Percentiles rank a stretch among this genome's conserved stretches.
phyloP scores from a whole-genome alignment of 2,888 invertebrate genomes.

The Cheiracanthium punctorium region DNA sequence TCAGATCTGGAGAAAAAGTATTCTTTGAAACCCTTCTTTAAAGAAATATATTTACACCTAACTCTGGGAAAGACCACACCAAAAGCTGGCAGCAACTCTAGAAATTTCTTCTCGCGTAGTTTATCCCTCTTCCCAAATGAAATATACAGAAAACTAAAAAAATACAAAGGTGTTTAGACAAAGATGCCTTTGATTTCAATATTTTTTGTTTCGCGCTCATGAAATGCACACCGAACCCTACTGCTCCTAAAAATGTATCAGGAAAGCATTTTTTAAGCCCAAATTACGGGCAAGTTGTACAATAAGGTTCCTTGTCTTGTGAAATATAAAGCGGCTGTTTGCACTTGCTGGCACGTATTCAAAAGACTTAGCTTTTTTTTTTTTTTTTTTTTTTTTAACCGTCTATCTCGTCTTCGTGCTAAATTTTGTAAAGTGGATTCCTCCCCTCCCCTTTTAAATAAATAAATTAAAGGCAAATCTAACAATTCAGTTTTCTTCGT shows the following conservation, averaged over 20 bases:
- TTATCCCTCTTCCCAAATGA: not conserved
- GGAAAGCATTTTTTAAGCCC: not conserved
- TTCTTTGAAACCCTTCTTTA: too few species aligned
- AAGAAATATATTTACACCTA: not conserved
- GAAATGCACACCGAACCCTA: not conserved
- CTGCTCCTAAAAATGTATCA: not conserved
- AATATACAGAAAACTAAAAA: not conserved
- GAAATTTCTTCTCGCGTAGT: too few species aligned
- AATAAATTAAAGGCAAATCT: too few species aligned
- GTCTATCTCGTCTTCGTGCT: too few species aligned
- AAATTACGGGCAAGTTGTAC: not conserved
- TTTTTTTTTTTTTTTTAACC: too few species aligned
- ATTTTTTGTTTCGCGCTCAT: not conserved
- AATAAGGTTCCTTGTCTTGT: not conserved
- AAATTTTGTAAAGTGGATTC: too few species aligned
- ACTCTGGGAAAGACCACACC: not conserved
- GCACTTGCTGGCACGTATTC: not conserved
- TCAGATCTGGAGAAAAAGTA: too few species aligned
- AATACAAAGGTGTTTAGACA: not conserved
- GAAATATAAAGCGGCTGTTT: not conserved
- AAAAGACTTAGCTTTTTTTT: too few species aligned
- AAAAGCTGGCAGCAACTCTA: not conserved
- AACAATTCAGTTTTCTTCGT: too few species aligned
- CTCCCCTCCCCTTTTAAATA: too few species aligned
- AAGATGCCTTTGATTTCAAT: conserved; percentile 4